phyloP scores from a whole-genome alignment of 2,888 invertebrate species.

The Stenurella melanura region DNA sequence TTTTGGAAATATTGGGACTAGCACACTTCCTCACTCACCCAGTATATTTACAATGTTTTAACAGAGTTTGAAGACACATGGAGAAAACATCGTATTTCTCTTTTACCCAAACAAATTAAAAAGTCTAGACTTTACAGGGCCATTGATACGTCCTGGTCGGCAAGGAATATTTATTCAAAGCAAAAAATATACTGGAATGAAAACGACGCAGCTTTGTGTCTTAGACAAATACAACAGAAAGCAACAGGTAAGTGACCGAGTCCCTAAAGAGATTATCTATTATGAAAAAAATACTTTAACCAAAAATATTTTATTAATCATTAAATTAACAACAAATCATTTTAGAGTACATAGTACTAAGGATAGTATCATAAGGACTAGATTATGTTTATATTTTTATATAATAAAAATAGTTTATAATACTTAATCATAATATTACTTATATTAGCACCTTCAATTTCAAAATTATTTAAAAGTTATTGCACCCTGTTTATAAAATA shows the following conservation, averaged over 20 bases:
- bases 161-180: too few species aligned
- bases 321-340: constrained; percentile 57
- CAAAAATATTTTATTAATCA: constrained; percentile 56
- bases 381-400: constrained; percentile 55
- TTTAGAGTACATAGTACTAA: constrained; percentile 59
- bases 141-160: too few species aligned
- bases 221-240: too few species aligned
- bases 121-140: too few species aligned
- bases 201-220: too few species aligned
- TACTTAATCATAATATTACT: constrained; percentile 39
- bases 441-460: constrained; percentile 25
- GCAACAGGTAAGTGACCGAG: neutral
- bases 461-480: constrained; percentile 34
- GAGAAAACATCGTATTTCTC: too few species aligned
- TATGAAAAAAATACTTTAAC: constrained; percentile 20
- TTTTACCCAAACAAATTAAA: too few species aligned
- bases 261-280: neutral
- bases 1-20: too few species aligned
- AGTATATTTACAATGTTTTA: too few species aligned
- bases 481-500: constrained; percentile 44
- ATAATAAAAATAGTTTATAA: constrained; percentile 47
- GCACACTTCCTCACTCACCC: too few species aligned
- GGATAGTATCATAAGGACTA: constrained; percentile 60
- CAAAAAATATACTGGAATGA: too few species aligned
- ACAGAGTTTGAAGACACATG: too few species aligned